Conservation (phyloP, 2,113 vertebrate genomes). For the Struthio camelus region DNA sequence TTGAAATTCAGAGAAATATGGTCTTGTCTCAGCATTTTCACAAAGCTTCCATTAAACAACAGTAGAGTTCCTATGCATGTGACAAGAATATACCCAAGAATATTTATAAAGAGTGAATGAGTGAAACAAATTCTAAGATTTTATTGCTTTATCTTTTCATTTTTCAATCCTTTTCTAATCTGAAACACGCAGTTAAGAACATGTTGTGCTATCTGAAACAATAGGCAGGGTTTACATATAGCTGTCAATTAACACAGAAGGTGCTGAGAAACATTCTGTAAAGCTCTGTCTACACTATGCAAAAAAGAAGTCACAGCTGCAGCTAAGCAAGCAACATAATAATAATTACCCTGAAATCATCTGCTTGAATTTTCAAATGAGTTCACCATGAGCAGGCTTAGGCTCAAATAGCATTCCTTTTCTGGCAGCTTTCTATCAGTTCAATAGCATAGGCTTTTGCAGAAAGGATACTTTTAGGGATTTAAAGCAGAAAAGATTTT, state of each 20-base stretch:
- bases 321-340: slow-evolving; percentile 26
- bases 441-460: neutral
- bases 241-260: slow-evolving; percentile 28
- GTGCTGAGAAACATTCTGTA: slow-evolving; percentile 42
- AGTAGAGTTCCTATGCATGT: neutral
- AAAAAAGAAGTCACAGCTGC: slow-evolving; percentile 54
- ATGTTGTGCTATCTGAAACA: slow-evolving; percentile 41
- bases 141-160: neutral
- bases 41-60: slow-evolving; percentile 7
- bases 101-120: neutral
- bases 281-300: neutral
- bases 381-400: slow-evolving; percentile 15
- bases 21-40: neutral
- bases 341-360: slow-evolving; percentile 53
- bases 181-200: slow-evolving; percentile 59
- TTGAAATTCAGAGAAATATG: neutral
- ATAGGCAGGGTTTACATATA: slow-evolving; percentile 25
- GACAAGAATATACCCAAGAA: neutral
- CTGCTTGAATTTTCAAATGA: slow-evolving; percentile 47
- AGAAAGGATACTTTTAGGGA: neutral
- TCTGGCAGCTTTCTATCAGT: slow-evolving; percentile 2
- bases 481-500: neutral
- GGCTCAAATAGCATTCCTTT: neutral
- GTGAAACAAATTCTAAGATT: slow-evolving; percentile 6
- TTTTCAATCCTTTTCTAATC: slow-evolving; percentile 33